These are phyloP conservation scores for Seriola dumerili DNA, from an alignment of 2,113 vertebrate genomes.

Conservation along the genomic window DNA sequence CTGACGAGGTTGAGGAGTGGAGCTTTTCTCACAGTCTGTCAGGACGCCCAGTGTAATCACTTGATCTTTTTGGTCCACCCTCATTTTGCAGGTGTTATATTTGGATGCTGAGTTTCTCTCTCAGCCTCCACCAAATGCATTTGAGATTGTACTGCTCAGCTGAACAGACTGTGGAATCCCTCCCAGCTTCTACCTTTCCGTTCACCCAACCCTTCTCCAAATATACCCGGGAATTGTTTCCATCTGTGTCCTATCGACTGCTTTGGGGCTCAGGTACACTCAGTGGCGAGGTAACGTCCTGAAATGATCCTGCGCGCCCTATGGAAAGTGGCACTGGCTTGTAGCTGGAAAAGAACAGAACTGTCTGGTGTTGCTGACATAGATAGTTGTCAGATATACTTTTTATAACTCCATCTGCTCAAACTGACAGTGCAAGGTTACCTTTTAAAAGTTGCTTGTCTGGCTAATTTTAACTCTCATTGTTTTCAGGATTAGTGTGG, in stretches of 20 bases:
- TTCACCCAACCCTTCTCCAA: constrained; percentile 48
- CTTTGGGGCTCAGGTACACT: constrained; percentile 67
- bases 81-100: constrained; percentile 80
- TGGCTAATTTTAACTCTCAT: constrained; percentile 30
- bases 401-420: constrained; percentile 25
- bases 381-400: neutral
- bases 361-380: constrained; percentile 20
- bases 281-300: constrained; percentile 41
- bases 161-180: constrained; percentile 17
- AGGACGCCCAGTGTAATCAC: constrained; percentile 67
- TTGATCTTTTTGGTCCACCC: constrained; percentile 68
- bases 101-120: constrained; percentile 58
- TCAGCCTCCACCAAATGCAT: constrained; percentile 42
- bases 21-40: constrained; percentile 57
- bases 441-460: constrained; percentile 13
- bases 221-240: constrained; percentile 67
- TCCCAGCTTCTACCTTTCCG: constrained; percentile 54
- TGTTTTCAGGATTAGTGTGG: constrained; percentile 54
- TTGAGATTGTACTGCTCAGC: constrained; percentile 35
- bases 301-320: constrained; percentile 43
- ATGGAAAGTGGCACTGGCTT: constrained; percentile 12
- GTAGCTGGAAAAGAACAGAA: constrained; percentile 12
- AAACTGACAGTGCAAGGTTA: constrained; percentile 1
- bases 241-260: constrained; percentile 61
- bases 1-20: constrained; percentile 48